These are phyloP conservation scores for Drosophila kikkawai DNA, from an alignment of 1,140 invertebrate genomes.

Conservation along the genomic window DNA sequence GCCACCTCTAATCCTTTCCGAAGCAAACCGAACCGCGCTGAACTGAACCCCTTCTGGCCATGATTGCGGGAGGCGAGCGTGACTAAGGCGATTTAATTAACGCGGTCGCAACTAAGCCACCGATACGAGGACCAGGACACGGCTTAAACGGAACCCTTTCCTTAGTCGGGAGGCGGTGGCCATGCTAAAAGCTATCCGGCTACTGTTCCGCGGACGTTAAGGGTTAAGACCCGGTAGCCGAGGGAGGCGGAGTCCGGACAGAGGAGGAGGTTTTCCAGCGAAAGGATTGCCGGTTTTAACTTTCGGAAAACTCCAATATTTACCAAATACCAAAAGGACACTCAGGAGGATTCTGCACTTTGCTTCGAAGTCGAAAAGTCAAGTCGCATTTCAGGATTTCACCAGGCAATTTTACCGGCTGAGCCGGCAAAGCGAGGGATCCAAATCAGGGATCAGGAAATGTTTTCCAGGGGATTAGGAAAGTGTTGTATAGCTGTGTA, in stretches of 20 bases:
- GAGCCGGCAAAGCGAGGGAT: slow-evolving; percentile 43
- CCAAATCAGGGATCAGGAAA: slow-evolving; percentile 23
- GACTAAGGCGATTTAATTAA: slow-evolving; percentile 84
- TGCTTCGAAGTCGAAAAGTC: slow-evolving; percentile 67
- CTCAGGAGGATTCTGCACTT: slow-evolving; percentile 12
- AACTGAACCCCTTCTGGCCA: slow-evolving; percentile 54
- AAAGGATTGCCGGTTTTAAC: slow-evolving; percentile 65
- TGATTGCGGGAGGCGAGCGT: slow-evolving; percentile 62
- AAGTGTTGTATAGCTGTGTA: background rate
- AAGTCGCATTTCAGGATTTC: slow-evolving; percentile 43
- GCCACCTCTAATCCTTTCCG: slow-evolving; percentile 40
- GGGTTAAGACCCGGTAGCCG: slow-evolving; percentile 26
- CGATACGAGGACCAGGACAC: slow-evolving; percentile 18
- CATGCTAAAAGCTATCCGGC: slow-evolving; percentile 65
- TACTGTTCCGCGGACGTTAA: slow-evolving; percentile 58
- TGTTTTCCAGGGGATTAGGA: background rate
- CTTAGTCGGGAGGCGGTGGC: slow-evolving; percentile 48
- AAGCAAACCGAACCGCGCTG: slow-evolving; percentile 4
- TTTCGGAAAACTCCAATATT: slow-evolving; percentile 74
- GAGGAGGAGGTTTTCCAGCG: slow-evolving; percentile 48
- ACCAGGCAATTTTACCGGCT: slow-evolving; percentile 38
- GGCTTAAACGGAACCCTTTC: slow-evolving; percentile 65
- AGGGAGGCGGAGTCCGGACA: slow-evolving; percentile 18
- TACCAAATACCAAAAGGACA: slow-evolving; percentile 66
- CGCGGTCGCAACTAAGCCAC: slow-evolving; percentile 74